phyloP scores from a whole-genome alignment of 2,797 vertebrate species.

The Poecilia wingei region DNA sequence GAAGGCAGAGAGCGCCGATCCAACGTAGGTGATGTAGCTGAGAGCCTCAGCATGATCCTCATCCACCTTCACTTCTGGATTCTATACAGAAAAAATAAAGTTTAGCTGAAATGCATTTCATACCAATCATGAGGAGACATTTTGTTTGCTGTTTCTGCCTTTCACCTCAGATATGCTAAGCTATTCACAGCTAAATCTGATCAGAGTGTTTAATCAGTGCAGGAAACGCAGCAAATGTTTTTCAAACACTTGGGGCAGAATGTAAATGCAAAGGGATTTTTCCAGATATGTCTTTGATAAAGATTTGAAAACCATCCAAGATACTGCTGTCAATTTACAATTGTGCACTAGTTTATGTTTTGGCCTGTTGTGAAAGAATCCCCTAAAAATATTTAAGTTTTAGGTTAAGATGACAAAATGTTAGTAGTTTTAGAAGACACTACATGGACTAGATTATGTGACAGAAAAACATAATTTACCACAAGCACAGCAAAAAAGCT shows the following conservation, averaged over 20 bases:
- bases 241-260: neutral
- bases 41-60: slow-evolving; percentile 38
- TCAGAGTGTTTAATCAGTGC: neutral
- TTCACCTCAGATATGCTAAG: neutral
- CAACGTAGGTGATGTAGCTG: slow-evolving; percentile 71
- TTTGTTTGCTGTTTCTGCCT: neutral
- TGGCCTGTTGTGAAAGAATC: neutral
- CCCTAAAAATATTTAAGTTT: neutral
- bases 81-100: slow-evolving; percentile 44
- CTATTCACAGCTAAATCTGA: neutral
- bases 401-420: neutral
- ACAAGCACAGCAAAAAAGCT: slow-evolving; percentile 85
- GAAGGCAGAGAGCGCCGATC: slow-evolving; percentile 72
- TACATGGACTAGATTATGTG: too few species aligned
- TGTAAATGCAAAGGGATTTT: neutral
- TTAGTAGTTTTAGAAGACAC: neutral
- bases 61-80: slow-evolving; percentile 49
- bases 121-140: neutral
- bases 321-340: neutral
- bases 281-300: neutral
- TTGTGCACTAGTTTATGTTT: neutral
- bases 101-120: neutral
- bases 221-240: neutral
- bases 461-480: slow-evolving; percentile 57
- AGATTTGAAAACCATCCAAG: too few species aligned